Evolutionary conservation across 2,113 vertebrate genomes (phyloP), one percentile per base, ranked within the genome.

Genomic region (Glaucomys volans): DNA sequence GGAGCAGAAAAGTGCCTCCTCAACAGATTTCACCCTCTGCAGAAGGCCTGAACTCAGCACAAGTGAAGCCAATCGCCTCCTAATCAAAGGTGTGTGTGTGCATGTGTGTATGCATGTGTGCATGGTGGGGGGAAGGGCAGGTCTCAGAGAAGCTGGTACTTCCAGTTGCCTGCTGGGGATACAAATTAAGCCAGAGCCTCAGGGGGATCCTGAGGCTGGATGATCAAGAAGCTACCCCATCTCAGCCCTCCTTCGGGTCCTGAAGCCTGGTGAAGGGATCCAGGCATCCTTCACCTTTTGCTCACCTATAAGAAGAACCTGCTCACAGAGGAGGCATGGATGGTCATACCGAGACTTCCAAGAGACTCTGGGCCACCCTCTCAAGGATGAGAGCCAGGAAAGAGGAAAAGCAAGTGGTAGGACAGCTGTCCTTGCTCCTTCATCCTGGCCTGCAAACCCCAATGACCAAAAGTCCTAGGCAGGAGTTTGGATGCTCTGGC

Each of bases 1-100:
- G 97, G 96, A 95, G 20, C 97, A 52, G 93, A 96, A 98, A 99
- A 99, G 98, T 99, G 99, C 99, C 98, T 99, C 98, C 99, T 99
- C 99, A 35, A 99, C 99, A 99, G 98, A 99, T 99, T 99, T 99
- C 97, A 72, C 96, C 95, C 16, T 95, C 87, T 9, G 92, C 96
- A 95, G 98, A 99, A 99, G 97, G 96, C 98, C 99, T 99, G 98
- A 98, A 98, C 99, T 99, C 99, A 99, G 99, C 99, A 99, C 89
- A 97, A 98, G 98, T 42, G 14, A 91, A 94, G 98, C 97, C 98
- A 97, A 96, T 87, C 74, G 66, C 92, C 96, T 95, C 96, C 97
- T 90, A 90, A 62, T 96, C 98, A 95, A 76, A 87, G 69, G 96
- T 96, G 83, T 57, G 75, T 4, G 8, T 4, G 80, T 3, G 62